phyloP scores from a whole-genome alignment of 2,797 vertebrate species.

The Eremophila alpestris region DNA sequence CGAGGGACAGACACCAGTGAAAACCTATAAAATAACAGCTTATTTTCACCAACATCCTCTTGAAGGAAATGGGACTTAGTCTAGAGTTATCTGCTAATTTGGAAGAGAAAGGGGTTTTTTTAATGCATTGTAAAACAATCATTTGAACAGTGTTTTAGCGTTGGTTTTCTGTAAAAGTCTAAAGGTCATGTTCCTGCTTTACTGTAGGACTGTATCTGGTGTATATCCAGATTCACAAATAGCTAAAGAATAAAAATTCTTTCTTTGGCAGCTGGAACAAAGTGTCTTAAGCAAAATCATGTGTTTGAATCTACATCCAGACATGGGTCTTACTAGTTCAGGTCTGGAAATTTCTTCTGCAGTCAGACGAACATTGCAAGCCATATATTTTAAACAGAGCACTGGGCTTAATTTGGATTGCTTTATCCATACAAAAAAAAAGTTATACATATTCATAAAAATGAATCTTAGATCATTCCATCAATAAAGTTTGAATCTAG shows the following conservation, averaged over 20 bases:
- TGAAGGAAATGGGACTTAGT: constrained; percentile 11
- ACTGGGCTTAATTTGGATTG: constrained; percentile 7
- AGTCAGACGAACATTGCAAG: background rate
- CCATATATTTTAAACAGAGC: constrained; percentile 32
- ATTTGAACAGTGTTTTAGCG: background rate
- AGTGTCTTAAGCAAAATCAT: constrained; percentile 65
- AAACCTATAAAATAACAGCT: background rate
- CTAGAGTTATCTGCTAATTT: background rate
- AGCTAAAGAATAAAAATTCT: constrained; percentile 57
- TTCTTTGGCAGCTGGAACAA: constrained; percentile 63
- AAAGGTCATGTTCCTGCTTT: constrained; percentile 41
- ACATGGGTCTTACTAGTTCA: constrained; percentile 36
- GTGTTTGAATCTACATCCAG: constrained; percentile 57
- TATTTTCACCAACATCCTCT: background rate
- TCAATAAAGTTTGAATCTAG: background rate
- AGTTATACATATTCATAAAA: background rate
- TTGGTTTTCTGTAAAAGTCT: constrained; percentile 36
- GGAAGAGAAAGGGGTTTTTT: background rate
- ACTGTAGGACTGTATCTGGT: constrained; percentile 43
- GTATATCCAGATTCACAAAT: constrained; percentile 56
- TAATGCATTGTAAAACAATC: constrained; percentile 8
- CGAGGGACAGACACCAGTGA: background rate
- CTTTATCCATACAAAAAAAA: background rate
- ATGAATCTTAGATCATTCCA: background rate
- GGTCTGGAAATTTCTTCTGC: constrained; percentile 58